These are phyloP conservation scores for Melitaea athalia DNA, from an alignment of 2,888 invertebrate genomes.

Conservation along the genomic window DNA sequence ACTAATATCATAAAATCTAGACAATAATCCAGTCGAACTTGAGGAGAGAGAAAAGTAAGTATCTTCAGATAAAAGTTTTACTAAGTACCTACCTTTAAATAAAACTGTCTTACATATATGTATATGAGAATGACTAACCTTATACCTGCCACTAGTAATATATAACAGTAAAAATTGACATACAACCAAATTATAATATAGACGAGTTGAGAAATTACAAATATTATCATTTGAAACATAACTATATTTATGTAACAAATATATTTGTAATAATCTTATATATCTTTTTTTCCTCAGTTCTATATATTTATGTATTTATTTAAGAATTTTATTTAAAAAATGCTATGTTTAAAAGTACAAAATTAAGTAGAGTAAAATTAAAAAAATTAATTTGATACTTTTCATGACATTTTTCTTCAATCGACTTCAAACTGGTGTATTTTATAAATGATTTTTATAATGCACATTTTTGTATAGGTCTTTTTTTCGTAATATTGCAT, in stretches of 20 bases:
- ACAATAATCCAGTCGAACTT: slow-evolving; percentile 90
- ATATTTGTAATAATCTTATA: background rate
- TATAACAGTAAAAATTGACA: background rate
- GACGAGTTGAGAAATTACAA: too few species aligned
- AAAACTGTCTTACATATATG: slow-evolving; percentile 26
- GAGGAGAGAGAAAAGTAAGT: slow-evolving; percentile 94
- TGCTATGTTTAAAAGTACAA: slow-evolving; percentile 2
- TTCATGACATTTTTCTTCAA: background rate
- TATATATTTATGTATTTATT: slow-evolving; percentile 7
- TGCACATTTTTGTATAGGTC: too few species aligned
- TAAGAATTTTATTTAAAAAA: background rate
- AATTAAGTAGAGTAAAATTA: slow-evolving; percentile 6
- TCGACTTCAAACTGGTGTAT: too few species aligned
- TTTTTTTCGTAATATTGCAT: too few species aligned
- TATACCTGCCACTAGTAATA: slow-evolving; percentile 12
- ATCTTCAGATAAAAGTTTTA: slow-evolving; percentile 40
- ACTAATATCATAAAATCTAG: slow-evolving; percentile 75
- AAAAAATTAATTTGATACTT: background rate
- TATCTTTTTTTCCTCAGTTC: slow-evolving; percentile 2
- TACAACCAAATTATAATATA: background rate
- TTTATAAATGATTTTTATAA: too few species aligned
- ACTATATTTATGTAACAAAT: slow-evolving; percentile 2
- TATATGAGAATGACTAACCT: slow-evolving; percentile 32
- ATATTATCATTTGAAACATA: slow-evolving; percentile 17
- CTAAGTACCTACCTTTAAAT: background rate